Percentiles rank a stretch among this genome's conserved stretches.
phyloP scores from a whole-genome alignment of 1,140 invertebrate genomes.

The Solenopsis invicta region DNA sequence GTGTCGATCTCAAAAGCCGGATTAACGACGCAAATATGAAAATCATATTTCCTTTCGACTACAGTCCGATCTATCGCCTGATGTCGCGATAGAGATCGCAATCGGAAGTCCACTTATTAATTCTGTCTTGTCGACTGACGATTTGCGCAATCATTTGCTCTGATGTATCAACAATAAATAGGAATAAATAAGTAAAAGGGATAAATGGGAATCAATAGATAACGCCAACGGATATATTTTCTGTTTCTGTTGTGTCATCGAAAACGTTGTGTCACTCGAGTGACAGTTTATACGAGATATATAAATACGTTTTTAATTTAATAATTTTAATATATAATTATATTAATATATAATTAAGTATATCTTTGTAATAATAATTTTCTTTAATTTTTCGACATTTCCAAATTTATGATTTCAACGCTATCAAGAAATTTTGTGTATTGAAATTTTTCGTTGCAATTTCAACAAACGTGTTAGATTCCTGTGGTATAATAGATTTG shows the following conservation, averaged over 20 bases:
- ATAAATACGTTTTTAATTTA: not conserved
- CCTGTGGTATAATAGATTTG: not conserved
- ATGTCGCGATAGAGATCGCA: not conserved
- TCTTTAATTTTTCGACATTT: conserved; percentile 7
- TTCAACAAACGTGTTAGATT: not conserved
- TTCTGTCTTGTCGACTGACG: not conserved
- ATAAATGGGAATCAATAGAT: not conserved
- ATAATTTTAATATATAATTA: conserved; percentile 16
- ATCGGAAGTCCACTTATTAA: not conserved
- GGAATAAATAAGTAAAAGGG: not conserved
- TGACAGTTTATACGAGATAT: not conserved
- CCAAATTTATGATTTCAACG: not conserved
- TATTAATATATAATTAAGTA: not conserved
- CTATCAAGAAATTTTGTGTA: not conserved
- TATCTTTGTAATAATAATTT: not conserved
- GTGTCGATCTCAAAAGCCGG: not conserved
- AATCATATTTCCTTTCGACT: not conserved
- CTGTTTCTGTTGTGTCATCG: not conserved
- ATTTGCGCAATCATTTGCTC: not conserved
- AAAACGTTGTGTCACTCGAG: too few species aligned
- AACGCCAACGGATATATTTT: not conserved
- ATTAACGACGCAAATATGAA: conserved; percentile 15
- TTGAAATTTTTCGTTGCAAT: not conserved
- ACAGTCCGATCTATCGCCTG: not conserved
- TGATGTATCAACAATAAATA: not conserved